These are phyloP conservation scores for Arctopsyche grandis DNA, from an alignment of 1,140 invertebrate genomes.

Conservation along the genomic window DNA sequence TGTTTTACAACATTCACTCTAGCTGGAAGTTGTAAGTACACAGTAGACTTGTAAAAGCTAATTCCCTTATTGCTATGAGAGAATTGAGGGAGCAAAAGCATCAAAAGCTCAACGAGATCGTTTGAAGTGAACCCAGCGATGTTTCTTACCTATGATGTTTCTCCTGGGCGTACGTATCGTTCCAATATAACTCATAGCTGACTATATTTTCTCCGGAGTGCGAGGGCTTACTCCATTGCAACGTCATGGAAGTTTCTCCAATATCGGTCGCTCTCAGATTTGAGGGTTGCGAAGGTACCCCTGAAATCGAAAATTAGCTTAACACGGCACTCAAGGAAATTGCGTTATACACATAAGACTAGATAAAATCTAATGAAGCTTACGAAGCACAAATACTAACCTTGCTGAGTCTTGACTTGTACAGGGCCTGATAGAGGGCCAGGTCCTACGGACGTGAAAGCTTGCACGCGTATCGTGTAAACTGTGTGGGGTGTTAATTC, in stretches of 20 bases:
- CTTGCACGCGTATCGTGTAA: constrained; percentile 92
- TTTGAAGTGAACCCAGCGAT: no score
- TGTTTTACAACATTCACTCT: no score
- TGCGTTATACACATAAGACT: not conserved
- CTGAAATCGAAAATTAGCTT: constrained; percentile 57
- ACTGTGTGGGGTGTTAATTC: constrained; percentile 88
- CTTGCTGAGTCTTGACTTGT: constrained; percentile 96
- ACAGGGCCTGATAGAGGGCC: constrained; percentile 94
- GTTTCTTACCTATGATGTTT: constrained; percentile 74
- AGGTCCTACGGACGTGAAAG: constrained; percentile 89
- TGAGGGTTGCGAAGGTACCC: constrained; percentile 93
- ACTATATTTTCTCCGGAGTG: constrained; percentile 93
- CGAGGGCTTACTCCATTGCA: constrained; percentile 90
- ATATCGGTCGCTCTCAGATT: constrained; percentile 86
- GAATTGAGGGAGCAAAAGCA: no score
- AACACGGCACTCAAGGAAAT: constrained; percentile 9
- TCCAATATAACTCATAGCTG: constrained; percentile 97
- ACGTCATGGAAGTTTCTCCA: constrained; percentile 83
- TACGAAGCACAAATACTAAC: constrained; percentile 59
- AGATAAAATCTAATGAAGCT: not conserved
- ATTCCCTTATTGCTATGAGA: no score
- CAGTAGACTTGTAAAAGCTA: no score
- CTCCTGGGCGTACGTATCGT: constrained; percentile 92
- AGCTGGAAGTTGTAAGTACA: no score
- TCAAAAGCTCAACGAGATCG: no score